A percentile compares a stretch with the other conserved stretches of the same genome.
Conservation (phyloP, 2,797 vertebrate genomes). For the Anolis apletophallus region DNA sequence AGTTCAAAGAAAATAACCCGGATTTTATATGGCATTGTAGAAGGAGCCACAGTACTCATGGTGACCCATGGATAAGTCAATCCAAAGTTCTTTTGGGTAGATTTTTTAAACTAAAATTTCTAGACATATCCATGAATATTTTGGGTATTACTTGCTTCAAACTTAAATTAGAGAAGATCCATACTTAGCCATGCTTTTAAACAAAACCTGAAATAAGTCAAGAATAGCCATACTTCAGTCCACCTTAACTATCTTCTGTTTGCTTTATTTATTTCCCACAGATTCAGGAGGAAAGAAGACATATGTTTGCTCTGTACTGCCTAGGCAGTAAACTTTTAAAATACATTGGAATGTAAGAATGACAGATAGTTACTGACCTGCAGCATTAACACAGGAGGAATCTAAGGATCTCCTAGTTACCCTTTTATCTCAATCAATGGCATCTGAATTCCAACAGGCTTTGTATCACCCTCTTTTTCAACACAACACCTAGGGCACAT, state of each 20-base stretch:
- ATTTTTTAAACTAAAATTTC: too few species aligned
- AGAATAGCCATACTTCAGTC: background rate
- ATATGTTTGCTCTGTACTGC: background rate
- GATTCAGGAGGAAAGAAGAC: background rate
- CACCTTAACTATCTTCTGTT: background rate
- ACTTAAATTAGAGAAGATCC: background rate
- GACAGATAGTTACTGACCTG: background rate
- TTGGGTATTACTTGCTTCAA: background rate
- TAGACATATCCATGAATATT: too few species aligned
- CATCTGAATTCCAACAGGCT: background rate
- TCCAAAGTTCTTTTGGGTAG: too few species aligned
- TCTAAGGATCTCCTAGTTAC: background rate
- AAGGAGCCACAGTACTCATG: too few species aligned
- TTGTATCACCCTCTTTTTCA: background rate
- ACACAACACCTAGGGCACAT: background rate
- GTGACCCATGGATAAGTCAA: too few species aligned
- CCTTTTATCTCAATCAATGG: background rate
- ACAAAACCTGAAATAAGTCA: background rate
- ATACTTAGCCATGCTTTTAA: background rate
- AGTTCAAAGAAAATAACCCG: too few species aligned
- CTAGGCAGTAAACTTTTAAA: background rate
- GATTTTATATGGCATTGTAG: too few species aligned
- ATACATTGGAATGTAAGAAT: background rate
- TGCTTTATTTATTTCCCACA: background rate
- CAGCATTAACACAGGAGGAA: background rate